These are phyloP conservation scores for Nothoprocta pentlandii DNA, from an alignment of 2,113 vertebrate genomes.

Conservation along the genomic window DNA sequence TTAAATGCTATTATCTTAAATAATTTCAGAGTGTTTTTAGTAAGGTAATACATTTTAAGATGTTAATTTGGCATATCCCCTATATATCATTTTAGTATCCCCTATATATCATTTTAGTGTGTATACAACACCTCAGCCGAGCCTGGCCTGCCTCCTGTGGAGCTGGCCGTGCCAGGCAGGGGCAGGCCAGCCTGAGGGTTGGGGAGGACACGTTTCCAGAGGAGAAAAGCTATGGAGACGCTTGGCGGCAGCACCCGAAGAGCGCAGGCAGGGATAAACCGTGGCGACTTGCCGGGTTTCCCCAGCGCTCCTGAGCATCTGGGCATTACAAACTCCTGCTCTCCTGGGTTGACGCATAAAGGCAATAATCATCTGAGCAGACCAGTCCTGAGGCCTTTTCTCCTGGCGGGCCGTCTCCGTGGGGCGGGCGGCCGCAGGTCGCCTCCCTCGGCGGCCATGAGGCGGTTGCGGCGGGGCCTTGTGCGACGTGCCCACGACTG, in stretches of 20 bases:
- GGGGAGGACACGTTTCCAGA: background rate
- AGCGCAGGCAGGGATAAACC: background rate
- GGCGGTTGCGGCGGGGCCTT: background rate
- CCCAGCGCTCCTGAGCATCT: background rate
- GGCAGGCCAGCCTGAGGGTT: background rate
- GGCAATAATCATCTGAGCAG: background rate
- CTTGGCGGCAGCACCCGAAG: background rate
- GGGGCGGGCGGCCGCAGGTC: background rate
- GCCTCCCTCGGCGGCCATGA: background rate
- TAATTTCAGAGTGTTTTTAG: background rate
- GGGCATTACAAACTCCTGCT: background rate
- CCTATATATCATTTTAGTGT: background rate
- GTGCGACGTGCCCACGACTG: background rate
- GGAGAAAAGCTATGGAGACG: background rate
- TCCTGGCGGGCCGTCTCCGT: background rate
- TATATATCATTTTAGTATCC: background rate
- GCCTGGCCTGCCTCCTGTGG: accelerated
- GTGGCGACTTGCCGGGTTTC: accelerated
- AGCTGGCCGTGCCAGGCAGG: background rate
- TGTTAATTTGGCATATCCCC: background rate
- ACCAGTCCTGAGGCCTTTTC: background rate
- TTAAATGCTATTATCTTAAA: background rate
- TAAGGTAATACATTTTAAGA: background rate
- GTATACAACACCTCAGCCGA: background rate
- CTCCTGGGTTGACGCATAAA: background rate